A percentile compares a stretch with the other conserved stretches of the same genome.
Conservation (phyloP, 1,140 invertebrate genomes). For the Leptinotarsa texana region DNA sequence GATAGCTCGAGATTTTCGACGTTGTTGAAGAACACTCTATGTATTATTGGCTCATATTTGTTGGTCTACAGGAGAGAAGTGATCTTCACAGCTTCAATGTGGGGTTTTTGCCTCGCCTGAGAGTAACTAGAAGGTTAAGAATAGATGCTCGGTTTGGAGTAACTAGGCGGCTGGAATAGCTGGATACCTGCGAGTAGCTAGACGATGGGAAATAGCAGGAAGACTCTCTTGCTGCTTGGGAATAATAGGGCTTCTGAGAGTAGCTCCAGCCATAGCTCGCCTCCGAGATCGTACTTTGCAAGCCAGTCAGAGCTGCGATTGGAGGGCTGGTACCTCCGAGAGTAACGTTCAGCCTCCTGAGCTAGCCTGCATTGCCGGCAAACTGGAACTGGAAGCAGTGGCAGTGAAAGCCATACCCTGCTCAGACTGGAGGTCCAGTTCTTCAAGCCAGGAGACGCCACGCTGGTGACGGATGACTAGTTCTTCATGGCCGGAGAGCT, state of each 20-base stretch:
- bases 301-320: conserved; percentile 47
- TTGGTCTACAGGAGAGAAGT: too few relatives aligned
- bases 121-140: conserved; percentile 53
- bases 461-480: conserved; percentile 50
- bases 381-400: conserved; percentile 51
- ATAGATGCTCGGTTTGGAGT: conserved; percentile 50
- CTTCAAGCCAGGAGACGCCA: conserved; percentile 47
- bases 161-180: conserved; percentile 35
- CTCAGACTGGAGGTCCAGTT: conserved; percentile 49
- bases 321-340: conserved; percentile 56
- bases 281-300: conserved; percentile 45
- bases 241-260: conserved; percentile 52
- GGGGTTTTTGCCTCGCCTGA: not conserved
- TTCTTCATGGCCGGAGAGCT: conserved; percentile 40
- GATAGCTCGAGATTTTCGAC: too few relatives aligned
- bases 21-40: too few relatives aligned
- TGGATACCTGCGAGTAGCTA: conserved; percentile 4
- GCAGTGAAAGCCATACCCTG: conserved; percentile 50
- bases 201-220: conserved; percentile 49
- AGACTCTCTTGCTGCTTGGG: conserved; percentile 38
- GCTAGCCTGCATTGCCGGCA: conserved; percentile 60
- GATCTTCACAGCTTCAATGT: too few relatives aligned
- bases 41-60: too few relatives aligned
- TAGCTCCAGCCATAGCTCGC: conserved; percentile 38
- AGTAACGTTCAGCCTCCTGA: conserved; percentile 63